phyloP scores from a whole-genome alignment of 2,113 vertebrate genomes.

The Fulmarus glacialis region DNA sequence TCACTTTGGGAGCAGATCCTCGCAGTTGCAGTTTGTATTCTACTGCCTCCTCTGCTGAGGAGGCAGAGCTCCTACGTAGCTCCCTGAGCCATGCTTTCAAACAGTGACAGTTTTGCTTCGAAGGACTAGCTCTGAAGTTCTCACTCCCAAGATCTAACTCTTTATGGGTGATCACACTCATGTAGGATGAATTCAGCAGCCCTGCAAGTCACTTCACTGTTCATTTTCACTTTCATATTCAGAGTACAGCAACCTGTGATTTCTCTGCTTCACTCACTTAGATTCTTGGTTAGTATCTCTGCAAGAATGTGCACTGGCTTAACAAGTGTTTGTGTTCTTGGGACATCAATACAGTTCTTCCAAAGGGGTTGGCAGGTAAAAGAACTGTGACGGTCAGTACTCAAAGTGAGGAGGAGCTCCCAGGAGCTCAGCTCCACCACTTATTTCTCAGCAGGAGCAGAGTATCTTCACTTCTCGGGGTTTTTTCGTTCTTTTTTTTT shows the following conservation, averaged over 20 bases:
- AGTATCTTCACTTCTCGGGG: constrained; percentile 36
- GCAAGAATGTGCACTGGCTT: constrained; percentile 62
- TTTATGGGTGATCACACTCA: constrained; percentile 57
- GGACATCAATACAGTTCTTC: constrained; percentile 43
- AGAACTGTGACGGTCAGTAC: constrained; percentile 46
- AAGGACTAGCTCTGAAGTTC: constrained; percentile 24
- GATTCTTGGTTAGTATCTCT: constrained; percentile 35
- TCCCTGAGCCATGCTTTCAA: not conserved
- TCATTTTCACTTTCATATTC: constrained; percentile 55
- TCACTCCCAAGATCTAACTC: constrained; percentile 37
- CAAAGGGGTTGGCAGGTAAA: constrained; percentile 49
- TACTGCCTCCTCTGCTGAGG: not conserved
- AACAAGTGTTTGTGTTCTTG: constrained; percentile 71
- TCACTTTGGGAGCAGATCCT: not conserved
- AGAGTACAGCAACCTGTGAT: not conserved
- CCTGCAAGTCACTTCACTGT: constrained; percentile 48
- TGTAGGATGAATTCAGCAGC: constrained; percentile 48
- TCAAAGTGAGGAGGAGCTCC: constrained; percentile 49
- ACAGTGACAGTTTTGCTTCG: not conserved
- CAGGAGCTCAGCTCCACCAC: constrained; percentile 50
- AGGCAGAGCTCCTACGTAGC: not conserved
- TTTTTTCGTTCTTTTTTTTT: not conserved
- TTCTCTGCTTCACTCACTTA: constrained; percentile 32
- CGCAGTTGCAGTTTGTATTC: not conserved
- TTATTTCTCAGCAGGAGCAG: constrained; percentile 65